phyloP scores from a whole-genome alignment of 1,140 invertebrate genomes.

The Drosophila chauvacae region DNA sequence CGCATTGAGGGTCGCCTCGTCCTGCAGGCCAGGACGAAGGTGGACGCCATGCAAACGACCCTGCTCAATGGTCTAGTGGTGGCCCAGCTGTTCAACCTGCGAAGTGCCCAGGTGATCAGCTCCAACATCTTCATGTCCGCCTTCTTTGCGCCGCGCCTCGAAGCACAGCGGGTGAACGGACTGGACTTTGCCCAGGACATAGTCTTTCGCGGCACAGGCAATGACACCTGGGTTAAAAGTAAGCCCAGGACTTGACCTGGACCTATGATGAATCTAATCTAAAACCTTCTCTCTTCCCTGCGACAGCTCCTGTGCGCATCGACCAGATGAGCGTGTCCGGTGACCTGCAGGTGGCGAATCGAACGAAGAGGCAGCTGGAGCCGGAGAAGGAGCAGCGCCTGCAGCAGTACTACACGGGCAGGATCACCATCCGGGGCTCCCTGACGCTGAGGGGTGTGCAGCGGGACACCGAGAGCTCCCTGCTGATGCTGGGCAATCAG shows the following conservation, averaged over 20 bases:
- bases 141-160: constrained; percentile 57
- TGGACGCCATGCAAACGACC: constrained; percentile 45
- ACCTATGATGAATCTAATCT: neutral
- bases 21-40: constrained; percentile 43
- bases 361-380: constrained; percentile 1
- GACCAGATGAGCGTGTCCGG: constrained; percentile 65
- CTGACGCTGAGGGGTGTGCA: constrained; percentile 59
- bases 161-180: constrained; percentile 61
- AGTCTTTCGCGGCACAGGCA: constrained; percentile 44
- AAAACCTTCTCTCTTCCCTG: neutral
- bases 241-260: neutral
- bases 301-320: constrained; percentile 70
- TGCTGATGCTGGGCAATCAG: constrained; percentile 35
- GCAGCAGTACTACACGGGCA: constrained; percentile 74
- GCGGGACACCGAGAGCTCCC: constrained; percentile 33
- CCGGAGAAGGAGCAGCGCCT: constrained; percentile 7
- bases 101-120: constrained; percentile 54
- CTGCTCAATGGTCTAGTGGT: constrained; percentile 65
- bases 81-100: constrained; percentile 66
- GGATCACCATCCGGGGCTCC: constrained; percentile 59
- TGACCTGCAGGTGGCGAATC: constrained; percentile 51
- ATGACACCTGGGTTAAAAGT: constrained; percentile 65
- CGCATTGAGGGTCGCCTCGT: constrained; percentile 57
- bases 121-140: constrained; percentile 70
- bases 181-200: constrained; percentile 72